Base-by-base conservation (phyloP, 2,888 invertebrate genomes). In the Heliconius sara region DNA sequence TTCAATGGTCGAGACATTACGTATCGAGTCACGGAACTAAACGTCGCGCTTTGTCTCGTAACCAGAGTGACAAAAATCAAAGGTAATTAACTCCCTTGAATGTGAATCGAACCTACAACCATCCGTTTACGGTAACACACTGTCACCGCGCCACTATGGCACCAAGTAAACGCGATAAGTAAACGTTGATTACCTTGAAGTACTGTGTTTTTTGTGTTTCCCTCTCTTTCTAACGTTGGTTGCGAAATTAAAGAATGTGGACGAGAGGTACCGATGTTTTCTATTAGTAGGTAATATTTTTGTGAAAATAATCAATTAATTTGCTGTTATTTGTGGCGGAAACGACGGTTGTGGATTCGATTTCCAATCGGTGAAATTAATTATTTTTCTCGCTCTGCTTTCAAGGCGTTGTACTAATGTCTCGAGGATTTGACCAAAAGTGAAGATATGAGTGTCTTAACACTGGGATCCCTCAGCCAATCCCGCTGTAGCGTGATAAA, bases 121-220 rank as follows among this genome's bases (percentile, higher is more conserved):
- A 73, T 65, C n/a, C 66, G 75, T 77, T 79, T 83, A 70, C 43
- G 0, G 12, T 43, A 77, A 72, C 25, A 25, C 80, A 80, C 79
- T 83, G 79, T 83, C 89, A 87, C 89, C 81, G 90, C 88, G 85
- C 85, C 81, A 85, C 83, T 85, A 86, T 84, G 91, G 92, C 25
- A 25, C 3, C 43, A 47, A 70, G 92, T 93, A 93, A 91, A 89
- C 91, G 88, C 86, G 87, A 84, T 83, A 87, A 90, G 93, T 92
- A 93, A 94, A 93, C 94, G 94, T 94, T 89, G 94, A 89, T 95
- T 92, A 88, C 94, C 94, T 95, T 95, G 94, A 94, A 85, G 83
- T 80, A 76, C 86, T 77, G 74, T 77, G 74, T 91, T 66, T 71
- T 25, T 13, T 22, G 77, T 90, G 88, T 87, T 60, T 76, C 83